A percentile compares a stretch with the other conserved stretches of the same genome.
Conservation (phyloP, 2,797 vertebrate genomes). For the Remorina albescens region DNA sequence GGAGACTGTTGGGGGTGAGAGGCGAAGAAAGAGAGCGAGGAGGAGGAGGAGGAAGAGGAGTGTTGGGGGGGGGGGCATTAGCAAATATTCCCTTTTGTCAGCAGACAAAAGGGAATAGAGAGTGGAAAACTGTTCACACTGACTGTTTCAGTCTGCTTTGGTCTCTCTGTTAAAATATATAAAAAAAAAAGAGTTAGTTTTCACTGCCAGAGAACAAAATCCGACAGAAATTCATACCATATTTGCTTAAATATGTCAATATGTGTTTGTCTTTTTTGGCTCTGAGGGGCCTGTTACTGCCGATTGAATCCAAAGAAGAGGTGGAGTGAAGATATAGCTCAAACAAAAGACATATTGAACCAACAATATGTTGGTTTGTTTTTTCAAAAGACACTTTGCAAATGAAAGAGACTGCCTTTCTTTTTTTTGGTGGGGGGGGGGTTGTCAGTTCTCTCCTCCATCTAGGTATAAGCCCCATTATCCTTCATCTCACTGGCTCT, state of each 20-base stretch:
- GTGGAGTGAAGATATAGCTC: too few species aligned
- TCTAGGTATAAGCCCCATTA: constrained; percentile 56
- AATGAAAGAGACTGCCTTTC: background rate
- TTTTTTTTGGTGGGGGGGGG: constrained; percentile 19
- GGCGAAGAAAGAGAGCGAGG: too few species aligned
- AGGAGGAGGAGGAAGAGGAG: too few species aligned
- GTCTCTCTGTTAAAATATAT: constrained; percentile 9
- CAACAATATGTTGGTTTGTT: too few species aligned
- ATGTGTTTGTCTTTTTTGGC: background rate
- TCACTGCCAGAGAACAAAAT: background rate
- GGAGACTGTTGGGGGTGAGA: constrained; percentile 21
- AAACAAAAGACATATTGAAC: background rate
- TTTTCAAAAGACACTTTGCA: constrained; percentile 18
- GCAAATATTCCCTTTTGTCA: constrained; percentile 56
- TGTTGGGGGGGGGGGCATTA: constrained; percentile 23
- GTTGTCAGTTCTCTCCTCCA: constrained; percentile 21
- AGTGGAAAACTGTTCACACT: constrained; percentile 11
- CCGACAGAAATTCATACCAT: background rate
- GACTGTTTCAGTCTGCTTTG: constrained; percentile 48
- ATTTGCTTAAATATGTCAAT: background rate
- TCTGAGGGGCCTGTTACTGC: background rate
- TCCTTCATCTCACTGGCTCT: constrained; percentile 28
- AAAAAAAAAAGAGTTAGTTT: constrained; percentile 38
- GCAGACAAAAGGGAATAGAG: too few species aligned
- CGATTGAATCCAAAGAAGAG: background rate